Evolutionary conservation across 2,888 invertebrate genomes (phyloP).

Genomic region (Charanyca ferruginea): DNA sequence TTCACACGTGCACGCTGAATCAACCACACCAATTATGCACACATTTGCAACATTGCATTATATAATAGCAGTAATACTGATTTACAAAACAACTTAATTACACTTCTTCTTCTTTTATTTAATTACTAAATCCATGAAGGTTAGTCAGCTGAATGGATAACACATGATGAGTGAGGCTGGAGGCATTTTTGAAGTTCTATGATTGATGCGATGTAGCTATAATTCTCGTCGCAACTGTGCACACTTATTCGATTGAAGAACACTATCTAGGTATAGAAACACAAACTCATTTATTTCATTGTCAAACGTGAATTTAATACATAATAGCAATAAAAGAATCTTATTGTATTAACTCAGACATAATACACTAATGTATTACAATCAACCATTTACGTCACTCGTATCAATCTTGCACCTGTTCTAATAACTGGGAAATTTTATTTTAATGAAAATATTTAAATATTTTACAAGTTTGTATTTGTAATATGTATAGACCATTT

Average conservation of each 20-base stretch:
- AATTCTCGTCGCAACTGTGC: neutral
- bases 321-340: conserved; percentile 52
- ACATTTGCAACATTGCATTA: conserved; percentile 57
- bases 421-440: conserved; percentile 61
- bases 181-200: neutral
- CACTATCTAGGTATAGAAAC: conserved; percentile 28
- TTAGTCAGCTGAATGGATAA: conserved; percentile 15
- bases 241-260: conserved; percentile 12
- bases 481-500: no score
- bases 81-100: conserved; percentile 51
- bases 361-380: conserved; percentile 61
- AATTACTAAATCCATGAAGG: conserved; percentile 36
- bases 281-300: conserved; percentile 47
- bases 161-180: neutral
- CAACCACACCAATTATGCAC: conserved; percentile 54
- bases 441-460: conserved; percentile 5
- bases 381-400: conserved; percentile 70
- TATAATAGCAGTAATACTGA: conserved; percentile 55
- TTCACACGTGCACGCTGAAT: conserved; percentile 60
- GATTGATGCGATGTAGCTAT: neutral
- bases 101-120: conserved; percentile 31
- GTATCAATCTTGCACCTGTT: conserved; percentile 71
- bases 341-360: conserved; percentile 70
- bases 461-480: conserved; percentile 8
- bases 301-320: conserved; percentile 34